Evolutionary conservation across 1,140 invertebrate genomes (phyloP), one percentile per base, ranked within the genome.

Genomic region (Idris sp.): DNA sequence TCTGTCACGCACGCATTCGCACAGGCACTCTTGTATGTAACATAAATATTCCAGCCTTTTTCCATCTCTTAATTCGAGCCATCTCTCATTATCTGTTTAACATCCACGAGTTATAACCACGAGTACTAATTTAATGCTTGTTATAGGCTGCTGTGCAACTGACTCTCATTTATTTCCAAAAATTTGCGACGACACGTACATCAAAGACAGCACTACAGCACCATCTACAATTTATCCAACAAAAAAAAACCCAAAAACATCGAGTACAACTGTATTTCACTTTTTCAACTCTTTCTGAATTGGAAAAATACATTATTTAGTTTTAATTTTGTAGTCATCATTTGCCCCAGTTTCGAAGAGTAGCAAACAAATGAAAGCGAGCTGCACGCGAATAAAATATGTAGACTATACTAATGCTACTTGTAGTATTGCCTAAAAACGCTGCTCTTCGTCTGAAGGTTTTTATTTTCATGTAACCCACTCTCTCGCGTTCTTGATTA

Each of bases 321-420:
- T n/a, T n/a, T n/a, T n/a, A n/a, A n/a, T n/a, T n/a, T n/a, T n/a
- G n/a, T n/a, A n/a, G n/a, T n/a, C n/a, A n/a, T n/a, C n/a, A n/a
- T n/a, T n/a, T n/a, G n/a, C n/a, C n/a, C n/a, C n/a, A n/a, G n/a
- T n/a, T n/a, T n/a, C n/a, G n/a, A n/a, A n/a, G n/a, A n/a, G 22
- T 25, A 28, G 18, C n/a, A 46, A 54, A 62, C 15, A 48, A 71
- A 15, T 56, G 56, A 62, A 71, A 73, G 59, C 28, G 5, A 44
- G 59, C 31, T 28, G 59, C 43, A 53, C 59, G 43, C 53, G 44
- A 67, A 71, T 72, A 15, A 78, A 56, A 69, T n/a, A n/a, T 79
- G 69, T 83, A 81, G 74, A 71, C 77, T 84, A 84, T 56, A 72
- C 80, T 83, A 83, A 61, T 46, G 77, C 80, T 77, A 81, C 64